A percentile compares a stretch with the other conserved stretches of the same genome.
phyloP scores from a whole-genome alignment of 2,888 invertebrate genomes.

The Hypolimnas misippus region DNA sequence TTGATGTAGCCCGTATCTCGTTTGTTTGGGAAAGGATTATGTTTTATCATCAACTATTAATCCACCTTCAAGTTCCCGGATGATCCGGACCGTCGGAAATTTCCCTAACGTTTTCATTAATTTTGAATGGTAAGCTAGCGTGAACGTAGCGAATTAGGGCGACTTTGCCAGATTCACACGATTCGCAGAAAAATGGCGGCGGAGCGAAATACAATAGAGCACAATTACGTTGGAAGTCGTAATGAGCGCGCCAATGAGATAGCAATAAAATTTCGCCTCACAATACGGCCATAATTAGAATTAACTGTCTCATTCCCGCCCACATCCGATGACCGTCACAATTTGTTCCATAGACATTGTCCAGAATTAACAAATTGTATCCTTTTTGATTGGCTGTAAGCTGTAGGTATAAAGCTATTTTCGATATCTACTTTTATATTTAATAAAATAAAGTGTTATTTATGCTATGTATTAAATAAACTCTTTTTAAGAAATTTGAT shows the following conservation, averaged over 20 bases:
- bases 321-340: slow-evolving; percentile 71
- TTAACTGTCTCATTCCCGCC: slow-evolving; percentile 80
- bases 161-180: slow-evolving; percentile 75
- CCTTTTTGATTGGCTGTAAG: slow-evolving; percentile 17
- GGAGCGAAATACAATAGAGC: slow-evolving; percentile 67
- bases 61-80: slow-evolving; percentile 31
- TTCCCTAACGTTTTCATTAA: slow-evolving; percentile 35
- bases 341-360: slow-evolving; percentile 64
- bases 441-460: no score
- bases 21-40: slow-evolving; percentile 57
- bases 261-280: slow-evolving; percentile 80
- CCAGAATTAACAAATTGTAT: slow-evolving; percentile 45
- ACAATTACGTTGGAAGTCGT: slow-evolving; percentile 70
- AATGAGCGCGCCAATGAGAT: slow-evolving; percentile 81
- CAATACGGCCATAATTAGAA: slow-evolving; percentile 81
- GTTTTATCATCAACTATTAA: slow-evolving; percentile 41
- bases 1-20: slow-evolving; percentile 29
- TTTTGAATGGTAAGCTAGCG: slow-evolving; percentile 48
- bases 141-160: slow-evolving; percentile 59
- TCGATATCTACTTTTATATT: not conserved
- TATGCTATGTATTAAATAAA: no score
- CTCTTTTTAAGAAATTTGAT: no score
- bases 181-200: slow-evolving; percentile 70
- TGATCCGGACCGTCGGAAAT: slow-evolving; percentile 46
- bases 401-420: not conserved